A percentile compares a stretch with the other conserved stretches of the same genome.
phyloP scores from a whole-genome alignment of 1,140 invertebrate species.

The Phenacoccus solenopsis region DNA sequence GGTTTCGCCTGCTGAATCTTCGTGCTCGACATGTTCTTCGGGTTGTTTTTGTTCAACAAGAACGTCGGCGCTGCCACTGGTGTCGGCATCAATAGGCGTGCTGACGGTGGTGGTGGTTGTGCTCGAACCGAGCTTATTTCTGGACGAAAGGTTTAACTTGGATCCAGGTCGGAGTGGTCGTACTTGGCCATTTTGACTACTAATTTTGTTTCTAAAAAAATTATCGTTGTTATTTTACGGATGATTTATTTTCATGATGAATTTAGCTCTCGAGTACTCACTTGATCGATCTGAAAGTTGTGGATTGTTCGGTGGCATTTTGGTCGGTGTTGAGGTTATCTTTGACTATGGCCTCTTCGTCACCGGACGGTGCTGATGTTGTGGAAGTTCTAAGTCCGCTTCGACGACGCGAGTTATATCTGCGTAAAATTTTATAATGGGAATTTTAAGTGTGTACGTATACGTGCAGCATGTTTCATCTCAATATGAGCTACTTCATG shows the following conservation, averaged over 20 bases:
- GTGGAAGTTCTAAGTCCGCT: background rate
- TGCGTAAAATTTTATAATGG: no score
- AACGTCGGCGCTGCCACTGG: background rate
- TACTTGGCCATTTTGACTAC: background rate
- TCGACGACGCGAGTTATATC: background rate
- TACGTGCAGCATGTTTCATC: no score
- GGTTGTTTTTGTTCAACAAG: constrained; percentile 1
- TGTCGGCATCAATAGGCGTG: background rate
- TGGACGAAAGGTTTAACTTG: background rate
- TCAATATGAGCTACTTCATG: no score
- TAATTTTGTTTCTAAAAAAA: background rate
- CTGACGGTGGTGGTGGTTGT: background rate
- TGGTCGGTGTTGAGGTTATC: background rate
- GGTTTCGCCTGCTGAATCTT: background rate
- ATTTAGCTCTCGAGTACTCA: background rate
- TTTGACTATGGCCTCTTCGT: background rate
- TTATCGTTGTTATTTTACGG: background rate
- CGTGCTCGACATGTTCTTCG: background rate
- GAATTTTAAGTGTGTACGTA: no score
- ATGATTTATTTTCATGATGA: background rate
- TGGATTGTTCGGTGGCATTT: background rate
- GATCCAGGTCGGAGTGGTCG: background rate
- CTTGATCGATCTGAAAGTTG: constrained; percentile 10
- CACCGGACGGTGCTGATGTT: background rate
- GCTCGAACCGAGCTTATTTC: background rate